Percentiles rank a stretch among this genome's conserved stretches.
Evolutionary conservation across 1,140 invertebrate genomes (phyloP).

Genomic region (Coptotermes formosanus): DNA sequence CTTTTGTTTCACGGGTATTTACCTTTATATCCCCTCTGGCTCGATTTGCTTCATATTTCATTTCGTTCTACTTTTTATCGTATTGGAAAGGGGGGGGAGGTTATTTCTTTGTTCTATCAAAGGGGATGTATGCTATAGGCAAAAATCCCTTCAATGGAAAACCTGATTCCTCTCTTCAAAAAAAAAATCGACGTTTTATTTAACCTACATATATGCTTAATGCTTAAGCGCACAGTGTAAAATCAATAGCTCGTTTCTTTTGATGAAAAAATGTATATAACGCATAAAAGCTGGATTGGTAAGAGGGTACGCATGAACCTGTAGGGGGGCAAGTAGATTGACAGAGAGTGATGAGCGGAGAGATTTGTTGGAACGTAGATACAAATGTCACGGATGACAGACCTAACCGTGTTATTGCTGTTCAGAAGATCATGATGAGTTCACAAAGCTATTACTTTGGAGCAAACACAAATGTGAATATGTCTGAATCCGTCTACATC

Average conservation of each 20-base stretch:
- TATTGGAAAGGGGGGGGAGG: background rate
- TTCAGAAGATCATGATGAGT: background rate
- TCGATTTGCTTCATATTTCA: conserved; percentile 17
- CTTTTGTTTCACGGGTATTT: conserved; percentile 16
- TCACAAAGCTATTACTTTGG: background rate
- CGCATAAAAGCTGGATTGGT: background rate
- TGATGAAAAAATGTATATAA: background rate
- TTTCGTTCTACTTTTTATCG: conserved; percentile 4
- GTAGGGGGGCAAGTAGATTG: background rate
- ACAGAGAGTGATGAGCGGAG: background rate
- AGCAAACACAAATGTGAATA: background rate
- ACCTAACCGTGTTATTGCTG: background rate
- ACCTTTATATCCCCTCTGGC: conserved; percentile 5
- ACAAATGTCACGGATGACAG: background rate
- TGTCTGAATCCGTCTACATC: background rate
- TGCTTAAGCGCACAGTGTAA: conserved; percentile 1
- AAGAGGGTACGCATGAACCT: background rate
- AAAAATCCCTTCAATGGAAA: conserved; percentile 16
- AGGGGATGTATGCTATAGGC: conserved; percentile 9
- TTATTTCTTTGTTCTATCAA: conserved; percentile 19
- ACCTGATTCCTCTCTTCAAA: conserved; percentile 11
- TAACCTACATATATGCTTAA: background rate
- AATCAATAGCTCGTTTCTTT: conserved; percentile 6
- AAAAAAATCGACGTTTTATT: background rate
- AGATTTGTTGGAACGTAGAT: background rate